Evolutionary conservation across 1,140 invertebrate genomes (phyloP).

Genomic region (Chironomus tepperi): DNA sequence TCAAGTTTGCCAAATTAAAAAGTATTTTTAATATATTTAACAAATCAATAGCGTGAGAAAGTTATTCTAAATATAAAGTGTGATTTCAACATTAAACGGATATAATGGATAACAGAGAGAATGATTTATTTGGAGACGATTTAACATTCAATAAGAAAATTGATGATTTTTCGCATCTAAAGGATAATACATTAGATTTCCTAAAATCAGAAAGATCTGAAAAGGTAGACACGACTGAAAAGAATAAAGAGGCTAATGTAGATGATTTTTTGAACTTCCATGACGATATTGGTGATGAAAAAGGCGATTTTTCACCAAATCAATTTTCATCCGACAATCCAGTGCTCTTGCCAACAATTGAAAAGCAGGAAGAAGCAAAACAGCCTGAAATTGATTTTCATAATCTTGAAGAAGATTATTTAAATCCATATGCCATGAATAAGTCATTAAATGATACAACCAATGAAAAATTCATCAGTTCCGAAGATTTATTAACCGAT

Average conservation of each 20-base stretch:
- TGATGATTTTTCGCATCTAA: neutral
- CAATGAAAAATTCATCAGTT: conserved; percentile 39
- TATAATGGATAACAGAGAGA: neutral
- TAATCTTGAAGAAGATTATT: neutral
- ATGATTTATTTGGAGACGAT: neutral
- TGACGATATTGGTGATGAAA: neutral
- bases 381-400: neutral
- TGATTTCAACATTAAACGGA: too few relatives aligned
- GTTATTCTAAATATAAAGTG: too few relatives aligned
- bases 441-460: neutral
- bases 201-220: neutral
- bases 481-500: conserved; percentile 37
- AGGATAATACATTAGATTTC: neutral
- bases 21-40: too few relatives aligned
- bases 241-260: neutral
- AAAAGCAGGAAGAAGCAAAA: neutral
- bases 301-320: neutral
- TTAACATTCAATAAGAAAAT: neutral
- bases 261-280: neutral
- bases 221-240: neutral
- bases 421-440: neutral
- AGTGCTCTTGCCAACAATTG: neutral
- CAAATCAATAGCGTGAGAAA: too few relatives aligned
- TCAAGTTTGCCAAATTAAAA: too few relatives aligned
- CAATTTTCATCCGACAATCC: neutral